These are phyloP conservation scores for Drosophila ironensis DNA, from an alignment of 1,140 invertebrate species.

Conservation along the genomic window DNA sequence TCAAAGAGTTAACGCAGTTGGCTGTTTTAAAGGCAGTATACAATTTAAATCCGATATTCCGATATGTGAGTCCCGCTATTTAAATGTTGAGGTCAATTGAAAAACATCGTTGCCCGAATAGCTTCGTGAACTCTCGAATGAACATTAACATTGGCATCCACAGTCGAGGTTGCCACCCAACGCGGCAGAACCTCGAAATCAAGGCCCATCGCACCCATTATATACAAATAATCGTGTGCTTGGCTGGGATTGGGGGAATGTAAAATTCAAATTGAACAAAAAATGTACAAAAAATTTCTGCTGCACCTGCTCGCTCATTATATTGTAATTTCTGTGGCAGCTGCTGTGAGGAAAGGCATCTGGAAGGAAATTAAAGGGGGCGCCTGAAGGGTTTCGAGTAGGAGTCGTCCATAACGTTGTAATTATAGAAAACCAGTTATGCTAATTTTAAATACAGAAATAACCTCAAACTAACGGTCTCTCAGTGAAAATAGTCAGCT, in stretches of 20 bases:
- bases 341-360: slow-evolving; percentile 34
- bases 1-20: too few species aligned
- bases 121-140: slow-evolving; percentile 31
- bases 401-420: slow-evolving; percentile 52
- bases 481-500: neutral
- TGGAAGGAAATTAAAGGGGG: neutral
- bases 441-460: slow-evolving; percentile 79
- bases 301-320: slow-evolving; percentile 76
- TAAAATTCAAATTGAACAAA: slow-evolving; percentile 68
- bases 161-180: neutral
- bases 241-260: slow-evolving; percentile 37
- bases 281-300: slow-evolving; percentile 44
- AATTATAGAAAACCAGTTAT: slow-evolving; percentile 81
- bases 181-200: slow-evolving; percentile 30
- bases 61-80: slow-evolving; percentile 59
- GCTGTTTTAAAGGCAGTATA: too few species aligned
- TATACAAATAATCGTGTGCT: slow-evolving; percentile 77
- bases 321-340: slow-evolving; percentile 75
- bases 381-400: slow-evolving; percentile 13
- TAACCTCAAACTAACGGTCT: slow-evolving; percentile 65
- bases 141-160: slow-evolving; percentile 35
- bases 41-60: too few species aligned
- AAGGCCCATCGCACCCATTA: slow-evolving; percentile 57
- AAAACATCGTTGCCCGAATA: slow-evolving; percentile 70
- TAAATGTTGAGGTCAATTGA: slow-evolving; percentile 80